Base-by-base conservation (phyloP, 2,797 vertebrate species). In the Prunella strophiata region DNA sequence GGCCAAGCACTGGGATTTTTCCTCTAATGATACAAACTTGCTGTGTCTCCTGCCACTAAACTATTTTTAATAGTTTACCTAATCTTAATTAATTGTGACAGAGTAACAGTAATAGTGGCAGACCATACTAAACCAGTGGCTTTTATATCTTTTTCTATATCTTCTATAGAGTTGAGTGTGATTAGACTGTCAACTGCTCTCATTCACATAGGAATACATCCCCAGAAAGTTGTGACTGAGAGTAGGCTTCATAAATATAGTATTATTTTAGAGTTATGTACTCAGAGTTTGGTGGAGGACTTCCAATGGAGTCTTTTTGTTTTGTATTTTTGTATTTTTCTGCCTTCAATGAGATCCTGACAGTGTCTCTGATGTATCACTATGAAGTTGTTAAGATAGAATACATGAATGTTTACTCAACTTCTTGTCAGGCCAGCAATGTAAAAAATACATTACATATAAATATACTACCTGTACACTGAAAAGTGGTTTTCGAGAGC, bases 1-100 rank as follows among this genome's bases (percentile, higher is more conserved):
- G 74, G 90, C 75, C 23, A 45, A 67, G 11, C 9, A 16, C 54
- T 75, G 52, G 25, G 50, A 76, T 55, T 88, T 92, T 93, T 94
- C 74, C 25, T 51, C 72, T 95, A 95, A 89, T 57, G 59, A 78
- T 34, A 65, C 38, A 81, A 85, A 48, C 32, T 95, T 84, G 21
- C 25, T n/a, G 0, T 65, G 76, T 52, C 81, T 93, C 52, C 83
- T 82, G 15, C 14, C 54, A 68, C n/a, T 76, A 76, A 84, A 63
- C 4, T n/a, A 57, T 50, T 84, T 90, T 74, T 45, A 62, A 90
- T 92, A 66, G 40, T 52, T 78, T 78, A 83, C 40, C 19, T 79
- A 63, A 70, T 52, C 23, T 89, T 70, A 71, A 14, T 50, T 89
- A 80, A 84, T 78, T 94, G 80, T 92, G 75, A 76, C 32, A 42